Conservation (phyloP, 2,888 invertebrate species). For the Chrysina gloriosa region DNA sequence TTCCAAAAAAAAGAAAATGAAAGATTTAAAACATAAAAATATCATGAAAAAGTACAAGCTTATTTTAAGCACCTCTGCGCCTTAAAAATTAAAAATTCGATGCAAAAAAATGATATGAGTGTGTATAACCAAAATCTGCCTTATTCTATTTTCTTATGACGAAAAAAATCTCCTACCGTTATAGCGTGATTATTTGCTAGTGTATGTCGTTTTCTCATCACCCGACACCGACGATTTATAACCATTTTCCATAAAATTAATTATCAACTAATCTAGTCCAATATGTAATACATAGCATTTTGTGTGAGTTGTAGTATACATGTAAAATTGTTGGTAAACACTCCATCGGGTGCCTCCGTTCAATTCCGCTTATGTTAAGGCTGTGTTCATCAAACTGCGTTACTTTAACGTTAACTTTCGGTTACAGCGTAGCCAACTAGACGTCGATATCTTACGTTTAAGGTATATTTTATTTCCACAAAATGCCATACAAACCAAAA, state of each 20-base stretch:
- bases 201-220: constrained; percentile 63
- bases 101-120: constrained; percentile 68
- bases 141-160: constrained; percentile 75
- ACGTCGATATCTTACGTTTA: constrained; percentile 48
- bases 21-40: constrained; percentile 62
- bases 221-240: constrained; percentile 66
- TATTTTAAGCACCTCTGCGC: constrained; percentile 80
- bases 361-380: constrained; percentile 55
- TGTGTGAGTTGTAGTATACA: constrained; percentile 71
- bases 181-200: constrained; percentile 67
- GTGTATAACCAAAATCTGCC: constrained; percentile 77
- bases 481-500: constrained; percentile 27
- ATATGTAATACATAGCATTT: constrained; percentile 68
- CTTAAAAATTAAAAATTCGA: constrained; percentile 70
- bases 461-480: constrained; percentile 45
- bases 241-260: constrained; percentile 64
- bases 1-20: constrained; percentile 60
- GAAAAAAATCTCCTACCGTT: constrained; percentile 69
- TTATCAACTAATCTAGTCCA: constrained; percentile 67
- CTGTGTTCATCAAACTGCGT: constrained; percentile 57
- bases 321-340: constrained; percentile 68
- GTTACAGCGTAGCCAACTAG: constrained; percentile 61
- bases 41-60: constrained; percentile 79
- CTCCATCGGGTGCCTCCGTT: constrained; percentile 63
- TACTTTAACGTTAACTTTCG: constrained; percentile 56